Base-by-base conservation (phyloP, 1,140 invertebrate species). In the Mylabris phalerata region DNA sequence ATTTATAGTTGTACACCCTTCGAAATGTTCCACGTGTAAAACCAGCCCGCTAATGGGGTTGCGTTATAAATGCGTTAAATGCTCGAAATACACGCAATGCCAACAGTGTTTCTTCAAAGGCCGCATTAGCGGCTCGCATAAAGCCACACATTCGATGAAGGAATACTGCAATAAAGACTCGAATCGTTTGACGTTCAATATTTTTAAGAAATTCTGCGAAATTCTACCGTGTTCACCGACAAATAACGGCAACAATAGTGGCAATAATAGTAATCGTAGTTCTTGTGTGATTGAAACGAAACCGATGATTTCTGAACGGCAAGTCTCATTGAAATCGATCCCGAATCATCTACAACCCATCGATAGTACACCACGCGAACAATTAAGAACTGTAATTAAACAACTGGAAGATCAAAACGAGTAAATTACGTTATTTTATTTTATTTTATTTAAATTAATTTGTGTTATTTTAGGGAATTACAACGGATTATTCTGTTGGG, bases 31-130 rank as follows among this genome's bases (percentile, higher is more conserved):
- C 40, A 73, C 75, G 32, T 83, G 81, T 64, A 75, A 77, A 67
- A 67, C 71, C n/a, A 72, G 69, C 44, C 79, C 80, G 5, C 73
- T 83, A 39, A 65, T 75, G 59, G 81, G 81, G 5, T 66, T 83
- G 42, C 69, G 78, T 42, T 90, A 90, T 73, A 80, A 82, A 52
- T 90, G 88, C 71, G 71, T 88, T 48, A 80, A 80, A 61, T 90
- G 87, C 72, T 80, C 88, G 58, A 83, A 81, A 61, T 88, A 85
- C 71, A 83, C 86, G 71, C 79, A 88, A 62, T 90, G 88, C 71
- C 88, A 90, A 71, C 81, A 80, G 55, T 90, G 88, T 73, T 90
- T 90, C 75, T 86, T 89, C 69, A 80, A 79, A 59, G 86, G 84
- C n/a, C 70, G 79, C 59, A 79, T 77, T 50, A 81, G 77, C 13